phyloP scores from a whole-genome alignment of 2,888 invertebrate genomes.

The Tetanocera ferruginea region DNA sequence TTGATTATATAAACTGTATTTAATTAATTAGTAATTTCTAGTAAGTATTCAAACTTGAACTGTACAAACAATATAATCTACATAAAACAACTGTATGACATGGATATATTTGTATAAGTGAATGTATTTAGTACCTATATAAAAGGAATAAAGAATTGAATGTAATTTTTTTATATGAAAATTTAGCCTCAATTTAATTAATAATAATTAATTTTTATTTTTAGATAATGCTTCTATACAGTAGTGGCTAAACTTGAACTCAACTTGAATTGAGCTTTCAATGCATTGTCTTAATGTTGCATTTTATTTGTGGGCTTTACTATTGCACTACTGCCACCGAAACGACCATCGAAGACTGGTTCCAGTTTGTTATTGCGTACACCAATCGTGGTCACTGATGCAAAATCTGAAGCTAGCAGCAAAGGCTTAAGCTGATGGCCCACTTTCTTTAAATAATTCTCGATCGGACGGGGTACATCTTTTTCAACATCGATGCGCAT shows the following conservation, averaged over 20 bases:
- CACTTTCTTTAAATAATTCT: conserved; percentile 51
- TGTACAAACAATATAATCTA: no score
- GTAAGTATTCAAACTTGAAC: no score
- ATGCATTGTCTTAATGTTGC: conserved; percentile 57
- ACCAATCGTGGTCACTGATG: conserved; percentile 73
- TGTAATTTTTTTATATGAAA: no score
- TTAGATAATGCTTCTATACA: not conserved
- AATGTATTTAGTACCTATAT: no score
- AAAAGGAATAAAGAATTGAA: no score
- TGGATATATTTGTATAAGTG: no score
- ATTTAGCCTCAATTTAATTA: no score
- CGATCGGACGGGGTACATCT: conserved; percentile 72
- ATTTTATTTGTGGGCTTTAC: conserved; percentile 59
- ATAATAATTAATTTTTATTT: no score
- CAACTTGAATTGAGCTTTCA: not conserved
- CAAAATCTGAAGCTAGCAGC: conserved; percentile 71
- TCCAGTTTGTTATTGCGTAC: conserved; percentile 67
- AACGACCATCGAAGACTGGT: conserved; percentile 69
- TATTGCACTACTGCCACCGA: conserved; percentile 69
- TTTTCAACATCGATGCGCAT: conserved; percentile 79
- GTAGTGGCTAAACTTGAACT: no score
- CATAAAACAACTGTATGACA: no score
- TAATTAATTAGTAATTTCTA: no score
- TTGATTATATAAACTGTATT: not conserved
- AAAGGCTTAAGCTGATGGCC: conserved; percentile 67